Conservation (phyloP, 2,888 invertebrate genomes). For the Lepas anatifera region DNA sequence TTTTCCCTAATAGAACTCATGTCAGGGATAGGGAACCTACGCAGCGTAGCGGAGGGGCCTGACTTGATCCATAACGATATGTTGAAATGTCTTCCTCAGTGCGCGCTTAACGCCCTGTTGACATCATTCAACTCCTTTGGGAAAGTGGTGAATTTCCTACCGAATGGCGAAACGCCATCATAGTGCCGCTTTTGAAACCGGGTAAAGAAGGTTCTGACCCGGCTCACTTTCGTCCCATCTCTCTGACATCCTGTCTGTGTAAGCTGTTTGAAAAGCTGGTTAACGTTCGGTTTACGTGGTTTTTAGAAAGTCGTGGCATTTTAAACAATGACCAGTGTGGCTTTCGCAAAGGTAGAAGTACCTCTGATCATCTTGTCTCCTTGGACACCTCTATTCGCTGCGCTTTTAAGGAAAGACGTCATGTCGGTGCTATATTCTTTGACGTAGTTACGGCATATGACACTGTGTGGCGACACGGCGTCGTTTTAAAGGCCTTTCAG, state of each 20-base stretch:
- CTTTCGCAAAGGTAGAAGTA: background rate
- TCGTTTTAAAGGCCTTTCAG: background rate
- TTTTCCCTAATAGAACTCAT: background rate
- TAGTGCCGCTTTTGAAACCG: background rate
- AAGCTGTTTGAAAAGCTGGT: background rate
- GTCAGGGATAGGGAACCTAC: background rate
- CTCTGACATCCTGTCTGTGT: background rate
- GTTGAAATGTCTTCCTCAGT: background rate
- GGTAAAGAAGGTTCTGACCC: background rate
- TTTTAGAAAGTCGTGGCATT: background rate
- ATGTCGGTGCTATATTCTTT: background rate
- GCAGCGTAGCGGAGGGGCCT: background rate
- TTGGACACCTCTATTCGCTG: background rate
- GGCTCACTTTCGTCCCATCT: background rate
- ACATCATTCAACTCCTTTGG: background rate
- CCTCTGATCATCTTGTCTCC: background rate
- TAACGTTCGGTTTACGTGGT: conserved; percentile 2
- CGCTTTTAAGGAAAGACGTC: background rate
- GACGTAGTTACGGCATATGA: background rate
- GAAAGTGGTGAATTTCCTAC: background rate
- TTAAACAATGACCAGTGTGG: background rate
- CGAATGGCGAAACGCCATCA: background rate
- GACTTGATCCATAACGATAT: background rate
- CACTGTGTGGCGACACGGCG: background rate
- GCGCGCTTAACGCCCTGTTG: background rate